phyloP scores from a whole-genome alignment of 2,113 vertebrate genomes.

The Actinemys pallida region DNA sequence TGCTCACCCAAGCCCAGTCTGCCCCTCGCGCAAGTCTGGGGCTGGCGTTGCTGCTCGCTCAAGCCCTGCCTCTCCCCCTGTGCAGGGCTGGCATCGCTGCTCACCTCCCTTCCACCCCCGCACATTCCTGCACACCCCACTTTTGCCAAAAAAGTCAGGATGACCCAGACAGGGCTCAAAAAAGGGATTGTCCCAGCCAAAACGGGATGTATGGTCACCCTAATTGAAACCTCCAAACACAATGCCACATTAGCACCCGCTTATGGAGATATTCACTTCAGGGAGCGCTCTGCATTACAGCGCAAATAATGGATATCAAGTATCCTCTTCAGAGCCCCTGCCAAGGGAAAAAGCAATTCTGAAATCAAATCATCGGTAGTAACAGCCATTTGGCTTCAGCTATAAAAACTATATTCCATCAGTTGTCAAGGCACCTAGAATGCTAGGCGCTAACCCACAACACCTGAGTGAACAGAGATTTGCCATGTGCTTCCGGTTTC shows the following conservation, averaged over 20 bases:
- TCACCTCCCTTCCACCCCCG: no score
- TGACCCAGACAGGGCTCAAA: no score
- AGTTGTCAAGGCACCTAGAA: not conserved
- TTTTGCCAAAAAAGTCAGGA: no score
- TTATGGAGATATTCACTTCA: not conserved
- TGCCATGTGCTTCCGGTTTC: not conserved
- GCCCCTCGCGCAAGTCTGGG: no score
- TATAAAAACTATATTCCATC: not conserved
- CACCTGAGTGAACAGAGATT: not conserved
- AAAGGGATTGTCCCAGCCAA: no score
- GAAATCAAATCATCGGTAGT: not conserved
- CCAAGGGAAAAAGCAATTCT: not conserved
- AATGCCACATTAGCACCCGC: not conserved
- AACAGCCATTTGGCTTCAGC: not conserved
- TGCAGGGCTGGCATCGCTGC: no score
- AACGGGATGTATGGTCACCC: no score
- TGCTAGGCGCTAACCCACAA: not conserved
- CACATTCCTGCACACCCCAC: no score
- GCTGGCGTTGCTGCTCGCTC: no score
- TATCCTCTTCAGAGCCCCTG: not conserved
- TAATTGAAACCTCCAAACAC: not conserved
- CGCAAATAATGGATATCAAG: not conserved
- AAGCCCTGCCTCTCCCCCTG: no score
- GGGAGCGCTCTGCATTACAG: not conserved
- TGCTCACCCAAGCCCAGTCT: no score